Evolutionary conservation across 2,797 vertebrate species (phyloP).

Genomic region (Petrocephalus schoutedeni): DNA sequence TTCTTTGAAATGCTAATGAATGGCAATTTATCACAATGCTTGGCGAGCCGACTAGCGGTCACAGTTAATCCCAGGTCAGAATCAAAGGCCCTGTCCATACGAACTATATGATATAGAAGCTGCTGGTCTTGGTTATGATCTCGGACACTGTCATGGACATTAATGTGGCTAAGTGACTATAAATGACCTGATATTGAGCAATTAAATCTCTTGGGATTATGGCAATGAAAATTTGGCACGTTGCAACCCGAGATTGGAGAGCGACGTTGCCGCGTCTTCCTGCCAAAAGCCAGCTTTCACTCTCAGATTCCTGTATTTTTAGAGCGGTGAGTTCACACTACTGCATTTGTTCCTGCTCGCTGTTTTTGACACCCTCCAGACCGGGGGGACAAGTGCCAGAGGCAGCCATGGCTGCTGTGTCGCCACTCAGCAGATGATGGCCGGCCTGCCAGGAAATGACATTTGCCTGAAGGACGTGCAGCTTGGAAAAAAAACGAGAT

Average conservation of each 20-base stretch:
- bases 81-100: not conserved
- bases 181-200: not conserved
- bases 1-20: conserved; percentile 1
- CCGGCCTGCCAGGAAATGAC: not conserved
- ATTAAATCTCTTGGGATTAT: not conserved
- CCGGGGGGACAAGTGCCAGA: not conserved
- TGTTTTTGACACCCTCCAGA: not conserved
- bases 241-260: not conserved
- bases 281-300: not conserved
- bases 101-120: not conserved
- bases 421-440: not conserved
- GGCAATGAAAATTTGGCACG: not conserved
- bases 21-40: not conserved
- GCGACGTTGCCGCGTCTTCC: not conserved
- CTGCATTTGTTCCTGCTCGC: not conserved
- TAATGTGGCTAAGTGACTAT: not conserved
- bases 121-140: not conserved
- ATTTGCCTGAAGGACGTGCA: not conserved
- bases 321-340: not conserved
- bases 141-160: not conserved
- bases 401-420: not conserved
- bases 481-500: not conserved
- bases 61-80: not conserved
- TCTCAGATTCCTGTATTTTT: not conserved
- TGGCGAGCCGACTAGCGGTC: not conserved